Evolutionary conservation across 2,113 vertebrate genomes (phyloP).

Genomic region (Carlito syrichta): DNA sequence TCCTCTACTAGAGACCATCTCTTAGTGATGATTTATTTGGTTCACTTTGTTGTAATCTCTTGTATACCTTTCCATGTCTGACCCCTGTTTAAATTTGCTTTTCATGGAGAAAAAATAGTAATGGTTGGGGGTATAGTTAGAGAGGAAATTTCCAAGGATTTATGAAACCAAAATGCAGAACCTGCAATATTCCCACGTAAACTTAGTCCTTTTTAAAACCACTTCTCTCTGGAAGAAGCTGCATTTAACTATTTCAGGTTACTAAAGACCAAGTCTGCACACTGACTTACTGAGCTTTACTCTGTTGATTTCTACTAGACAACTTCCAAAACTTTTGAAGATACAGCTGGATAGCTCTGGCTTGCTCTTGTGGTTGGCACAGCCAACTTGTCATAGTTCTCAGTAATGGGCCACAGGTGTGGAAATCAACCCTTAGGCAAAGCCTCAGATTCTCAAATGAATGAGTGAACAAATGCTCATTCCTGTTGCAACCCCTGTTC

Average conservation of each 20-base stretch:
- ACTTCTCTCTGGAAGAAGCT: not conserved
- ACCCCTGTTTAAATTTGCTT: not conserved
- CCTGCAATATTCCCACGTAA: not conserved
- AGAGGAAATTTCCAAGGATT: not conserved
- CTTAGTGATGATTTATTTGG: conserved; percentile 4
- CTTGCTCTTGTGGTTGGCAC: not conserved
- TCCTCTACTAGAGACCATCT: not conserved
- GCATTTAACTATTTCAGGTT: not conserved
- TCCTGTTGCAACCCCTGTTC: not conserved
- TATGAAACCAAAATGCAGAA: not conserved
- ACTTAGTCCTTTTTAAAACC: not conserved
- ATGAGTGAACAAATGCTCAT: not conserved
- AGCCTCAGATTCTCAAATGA: not conserved
- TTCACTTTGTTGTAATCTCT: not conserved
- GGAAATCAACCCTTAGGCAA: not conserved
- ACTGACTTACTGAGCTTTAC: not conserved
- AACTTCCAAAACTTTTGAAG: not conserved
- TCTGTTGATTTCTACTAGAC: not conserved
- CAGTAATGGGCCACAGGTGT: not conserved
- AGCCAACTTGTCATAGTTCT: not conserved
- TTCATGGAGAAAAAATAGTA: not conserved
- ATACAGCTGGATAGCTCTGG: not conserved
- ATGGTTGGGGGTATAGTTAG: not conserved
- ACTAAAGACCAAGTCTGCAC: not conserved
- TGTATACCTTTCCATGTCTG: not conserved